phyloP scores from a whole-genome alignment of 2,888 invertebrate species.

The Molorchus minor region DNA sequence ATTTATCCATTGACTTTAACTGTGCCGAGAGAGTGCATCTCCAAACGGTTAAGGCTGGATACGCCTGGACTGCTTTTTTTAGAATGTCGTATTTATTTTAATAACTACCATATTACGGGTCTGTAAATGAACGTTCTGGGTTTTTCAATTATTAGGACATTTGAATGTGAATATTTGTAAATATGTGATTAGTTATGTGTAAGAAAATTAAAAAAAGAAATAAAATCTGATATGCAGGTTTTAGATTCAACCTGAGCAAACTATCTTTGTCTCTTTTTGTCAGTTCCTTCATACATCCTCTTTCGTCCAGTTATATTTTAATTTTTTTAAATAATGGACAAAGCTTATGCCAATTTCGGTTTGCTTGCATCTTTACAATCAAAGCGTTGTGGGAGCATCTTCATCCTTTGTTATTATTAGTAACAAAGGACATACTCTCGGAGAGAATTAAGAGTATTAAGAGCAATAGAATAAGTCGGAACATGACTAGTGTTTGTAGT shows the following conservation, averaged over 20 bases:
- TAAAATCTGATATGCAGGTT: conserved; percentile 61
- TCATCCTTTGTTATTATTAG: no score
- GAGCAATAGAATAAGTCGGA: no score
- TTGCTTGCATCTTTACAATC: no score
- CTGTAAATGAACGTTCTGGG: conserved; percentile 55
- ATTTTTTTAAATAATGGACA: no score
- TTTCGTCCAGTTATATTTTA: no score
- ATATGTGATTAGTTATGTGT: conserved; percentile 63
- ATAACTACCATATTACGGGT: conserved; percentile 60
- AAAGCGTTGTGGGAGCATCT: no score
- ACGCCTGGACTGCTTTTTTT: conserved; percentile 36
- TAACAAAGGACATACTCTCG: no score
- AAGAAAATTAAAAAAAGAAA: conserved; percentile 57
- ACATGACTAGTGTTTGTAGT: no score
- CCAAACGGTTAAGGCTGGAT: conserved; percentile 4
- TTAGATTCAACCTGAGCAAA: conserved; percentile 47
- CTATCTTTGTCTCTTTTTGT: conserved; percentile 9
- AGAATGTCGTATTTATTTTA: conserved; percentile 54
- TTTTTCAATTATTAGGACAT: conserved; percentile 57
- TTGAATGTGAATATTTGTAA: conserved; percentile 64
- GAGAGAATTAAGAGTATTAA: no score
- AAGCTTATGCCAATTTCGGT: no score
- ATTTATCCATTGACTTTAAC: conserved; percentile 27
- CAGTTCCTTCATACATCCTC: no score
- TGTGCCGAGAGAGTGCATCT: not conserved